These are phyloP conservation scores for Lophius americanus DNA, from an alignment of 2,797 vertebrate species.

Conservation along the genomic window DNA sequence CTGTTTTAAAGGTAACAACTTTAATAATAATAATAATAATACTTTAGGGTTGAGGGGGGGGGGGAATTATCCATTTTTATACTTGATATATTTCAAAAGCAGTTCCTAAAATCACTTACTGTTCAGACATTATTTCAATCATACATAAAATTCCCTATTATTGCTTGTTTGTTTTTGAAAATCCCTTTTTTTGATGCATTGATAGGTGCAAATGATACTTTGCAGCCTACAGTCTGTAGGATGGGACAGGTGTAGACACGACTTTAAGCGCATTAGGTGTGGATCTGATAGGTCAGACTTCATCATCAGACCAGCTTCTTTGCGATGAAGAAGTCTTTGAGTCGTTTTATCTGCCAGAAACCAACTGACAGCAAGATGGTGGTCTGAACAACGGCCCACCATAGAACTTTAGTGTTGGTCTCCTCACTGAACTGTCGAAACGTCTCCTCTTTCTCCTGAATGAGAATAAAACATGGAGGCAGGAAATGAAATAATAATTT, in stretches of 20 bases:
- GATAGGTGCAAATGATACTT: neutral
- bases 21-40: too few species aligned
- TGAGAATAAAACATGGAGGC: neutral
- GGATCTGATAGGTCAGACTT: neutral
- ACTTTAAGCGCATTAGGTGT: neutral
- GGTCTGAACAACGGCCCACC: constrained; percentile 91
- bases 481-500: too few species aligned
- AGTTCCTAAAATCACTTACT: neutral
- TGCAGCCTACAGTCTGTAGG: neutral
- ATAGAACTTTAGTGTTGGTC: constrained; percentile 89
- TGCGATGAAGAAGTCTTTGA: constrained; percentile 92
- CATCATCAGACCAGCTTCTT: constrained; percentile 90
- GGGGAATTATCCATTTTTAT: too few species aligned
- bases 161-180: too few species aligned
- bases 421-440: constrained; percentile 90
- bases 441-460: constrained; percentile 89
- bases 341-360: constrained; percentile 92
- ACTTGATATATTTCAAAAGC: neutral
- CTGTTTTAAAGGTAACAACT: neutral
- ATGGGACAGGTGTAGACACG: neutral
- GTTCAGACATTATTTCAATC: neutral
- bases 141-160: too few species aligned
- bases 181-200: too few species aligned
- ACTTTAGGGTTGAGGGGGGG: too few species aligned
- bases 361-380: constrained; percentile 85